Evolutionary conservation across 1,140 invertebrate species (phyloP), one percentile per base, ranked within the genome.

Genomic region (Neodiprion pinetum): DNA sequence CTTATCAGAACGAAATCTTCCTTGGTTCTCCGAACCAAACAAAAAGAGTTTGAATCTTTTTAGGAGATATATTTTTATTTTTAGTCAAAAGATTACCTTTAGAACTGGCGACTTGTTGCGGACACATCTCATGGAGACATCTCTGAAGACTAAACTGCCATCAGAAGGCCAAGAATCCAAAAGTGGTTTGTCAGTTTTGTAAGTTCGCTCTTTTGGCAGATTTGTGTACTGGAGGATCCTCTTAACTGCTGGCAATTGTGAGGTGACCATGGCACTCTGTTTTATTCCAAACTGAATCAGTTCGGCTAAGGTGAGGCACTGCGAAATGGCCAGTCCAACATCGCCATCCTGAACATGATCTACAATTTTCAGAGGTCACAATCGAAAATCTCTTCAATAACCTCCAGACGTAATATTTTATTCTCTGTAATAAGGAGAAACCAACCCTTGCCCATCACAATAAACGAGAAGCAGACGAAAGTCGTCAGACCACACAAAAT

Each of bases 321-420:
- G 96, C 0, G 95, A 95, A 73, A 98, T 93, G 0, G 94, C 94
- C 17, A 98, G 85, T 9, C 96, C 96, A 21, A 96, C 95, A 67
- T 91, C 88, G 9, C 92, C 93, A 4, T 91, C 90, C 68, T 83
- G 80, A 7, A 80, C 81, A 9, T 83, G 69, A 48, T 76, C 88
- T 89, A 47, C 11, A 77, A 61, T 4, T 61, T 11, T 61, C 11
- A 28, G 67, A 9, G 48, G 9, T 53, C 61, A 7, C 48, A 1
- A 47, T 12, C 9, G 7, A 17, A 49, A 48, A 17, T 61, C 53
- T 61, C 11, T n/a, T 61, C n/a, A 11, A 61, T 61, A n/a, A 61
- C 9, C n/a, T 61, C 9, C 17, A 17, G 17, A 17, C 17, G 17
- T 17, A 17, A 17, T 17, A 17, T 17, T 17, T 17, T 17, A 17